Evolutionary conservation across 2,113 vertebrate species (phyloP).

Genomic region (Harpagus bidentatus): DNA sequence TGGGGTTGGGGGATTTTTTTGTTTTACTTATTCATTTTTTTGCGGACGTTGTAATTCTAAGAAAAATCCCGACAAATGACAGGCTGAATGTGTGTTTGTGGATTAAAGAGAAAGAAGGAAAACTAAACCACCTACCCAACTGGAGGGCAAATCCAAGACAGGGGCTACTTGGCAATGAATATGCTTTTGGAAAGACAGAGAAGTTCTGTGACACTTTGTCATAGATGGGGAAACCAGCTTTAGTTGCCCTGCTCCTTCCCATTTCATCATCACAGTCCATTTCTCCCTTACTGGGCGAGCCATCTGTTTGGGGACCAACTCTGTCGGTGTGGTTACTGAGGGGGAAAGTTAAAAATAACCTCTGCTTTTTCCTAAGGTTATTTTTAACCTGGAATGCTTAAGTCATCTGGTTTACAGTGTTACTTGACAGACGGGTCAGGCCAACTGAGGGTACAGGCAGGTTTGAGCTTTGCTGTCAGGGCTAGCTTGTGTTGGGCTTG

Average conservation of each 20-base stretch:
- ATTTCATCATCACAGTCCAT: neutral
- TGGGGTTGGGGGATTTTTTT: neutral
- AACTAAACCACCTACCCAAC: neutral
- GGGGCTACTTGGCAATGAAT: neutral
- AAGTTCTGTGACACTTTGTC: neutral
- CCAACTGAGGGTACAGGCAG: neutral
- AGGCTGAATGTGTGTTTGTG: neutral
- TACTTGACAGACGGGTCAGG: neutral
- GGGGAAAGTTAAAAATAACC: conserved; percentile 15
- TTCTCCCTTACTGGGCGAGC: neutral
- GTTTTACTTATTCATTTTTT: neutral
- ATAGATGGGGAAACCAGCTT: neutral
- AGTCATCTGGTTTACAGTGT: neutral
- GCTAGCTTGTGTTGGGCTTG: neutral
- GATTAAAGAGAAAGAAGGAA: neutral
- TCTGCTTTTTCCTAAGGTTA: neutral
- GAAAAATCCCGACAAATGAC: neutral
- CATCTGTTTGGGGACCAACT: neutral
- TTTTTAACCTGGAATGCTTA: conserved; percentile 32
- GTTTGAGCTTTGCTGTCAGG: neutral
- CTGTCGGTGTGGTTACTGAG: neutral
- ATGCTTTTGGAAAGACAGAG: neutral
- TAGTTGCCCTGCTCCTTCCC: neutral
- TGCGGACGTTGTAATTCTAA: neutral
- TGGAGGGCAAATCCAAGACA: neutral